Conservation (phyloP, 1,140 invertebrate species). For the Zaprionus inermis region DNA sequence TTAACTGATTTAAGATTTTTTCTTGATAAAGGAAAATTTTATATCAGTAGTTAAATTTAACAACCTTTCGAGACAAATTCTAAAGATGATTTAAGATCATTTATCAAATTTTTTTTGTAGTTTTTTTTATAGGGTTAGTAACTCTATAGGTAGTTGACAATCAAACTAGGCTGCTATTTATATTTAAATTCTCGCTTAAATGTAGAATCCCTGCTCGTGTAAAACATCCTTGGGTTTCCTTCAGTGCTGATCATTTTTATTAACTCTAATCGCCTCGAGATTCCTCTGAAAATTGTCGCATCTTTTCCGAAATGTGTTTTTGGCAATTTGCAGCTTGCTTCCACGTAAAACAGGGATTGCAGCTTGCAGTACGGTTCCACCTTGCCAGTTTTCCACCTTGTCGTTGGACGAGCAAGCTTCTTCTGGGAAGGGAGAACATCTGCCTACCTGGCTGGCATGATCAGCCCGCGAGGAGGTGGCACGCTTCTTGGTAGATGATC, state of each 20-base stretch:
- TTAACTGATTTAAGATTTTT: too few species aligned
- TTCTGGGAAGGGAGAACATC: slow-evolving; percentile 68
- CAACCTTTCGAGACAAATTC: too few species aligned
- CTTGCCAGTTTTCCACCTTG: slow-evolving; percentile 38
- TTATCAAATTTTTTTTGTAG: too few species aligned
- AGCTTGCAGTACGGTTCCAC: slow-evolving; percentile 44
- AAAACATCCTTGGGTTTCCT: background rate
- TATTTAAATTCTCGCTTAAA: too few species aligned
- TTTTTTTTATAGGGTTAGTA: too few species aligned
- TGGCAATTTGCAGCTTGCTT: background rate
- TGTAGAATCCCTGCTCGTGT: too few species aligned
- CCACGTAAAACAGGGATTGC: background rate
- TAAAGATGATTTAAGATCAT: background rate
- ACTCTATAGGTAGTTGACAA: too few species aligned
- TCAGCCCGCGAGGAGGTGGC: slow-evolving; percentile 51
- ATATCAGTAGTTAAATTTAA: too few species aligned
- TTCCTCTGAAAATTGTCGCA: background rate
- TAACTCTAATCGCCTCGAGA: background rate
- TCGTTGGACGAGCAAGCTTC: slow-evolving; percentile 62
- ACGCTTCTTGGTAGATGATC: slow-evolving; percentile 63
- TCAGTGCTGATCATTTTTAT: background rate
- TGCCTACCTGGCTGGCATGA: slow-evolving; percentile 52
- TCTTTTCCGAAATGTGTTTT: background rate
- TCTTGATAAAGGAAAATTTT: too few species aligned
- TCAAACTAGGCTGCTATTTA: too few species aligned